These are phyloP conservation scores for Vollenhovia emeryi DNA, from an alignment of 1,140 invertebrate species.

Conservation along the genomic window DNA sequence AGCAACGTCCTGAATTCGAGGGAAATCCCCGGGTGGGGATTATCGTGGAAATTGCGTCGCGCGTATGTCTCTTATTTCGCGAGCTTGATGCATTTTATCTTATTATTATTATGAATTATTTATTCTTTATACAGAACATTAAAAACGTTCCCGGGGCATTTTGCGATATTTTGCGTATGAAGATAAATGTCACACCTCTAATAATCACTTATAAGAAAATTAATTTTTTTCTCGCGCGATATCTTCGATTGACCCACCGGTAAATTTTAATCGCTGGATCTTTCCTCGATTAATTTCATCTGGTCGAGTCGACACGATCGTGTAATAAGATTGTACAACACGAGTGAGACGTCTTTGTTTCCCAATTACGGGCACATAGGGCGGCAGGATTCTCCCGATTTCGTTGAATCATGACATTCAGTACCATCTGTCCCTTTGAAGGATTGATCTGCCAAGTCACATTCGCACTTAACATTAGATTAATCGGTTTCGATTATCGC, in stretches of 20 bases:
- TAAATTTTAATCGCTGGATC: background rate
- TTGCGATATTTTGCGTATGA: too few species aligned
- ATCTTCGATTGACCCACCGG: background rate
- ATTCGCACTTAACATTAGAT: slow-evolving; percentile 46
- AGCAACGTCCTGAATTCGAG: slow-evolving; percentile 48
- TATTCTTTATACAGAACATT: too few species aligned
- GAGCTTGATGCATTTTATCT: background rate
- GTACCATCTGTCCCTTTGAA: slow-evolving; percentile 61
- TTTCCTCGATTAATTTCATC: background rate
- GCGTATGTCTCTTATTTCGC: background rate
- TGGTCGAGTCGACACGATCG: background rate
- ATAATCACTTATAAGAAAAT: background rate
- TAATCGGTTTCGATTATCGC: slow-evolving; percentile 63
- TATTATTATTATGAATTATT: too few species aligned
- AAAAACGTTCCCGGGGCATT: too few species aligned
- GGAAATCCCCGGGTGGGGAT: background rate
- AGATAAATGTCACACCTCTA: too few species aligned
- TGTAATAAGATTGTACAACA: slow-evolving; percentile 44
- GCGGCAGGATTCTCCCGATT: slow-evolving; percentile 19
- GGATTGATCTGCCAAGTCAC: slow-evolving; percentile 36
- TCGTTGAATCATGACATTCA: slow-evolving; percentile 39
- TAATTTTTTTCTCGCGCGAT: background rate
- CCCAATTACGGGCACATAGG: background rate
- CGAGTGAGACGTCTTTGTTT: slow-evolving; percentile 11
- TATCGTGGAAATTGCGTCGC: background rate